Base-by-base conservation (phyloP, 2,113 vertebrate species). In the Nothobranchius furzeri region DNA sequence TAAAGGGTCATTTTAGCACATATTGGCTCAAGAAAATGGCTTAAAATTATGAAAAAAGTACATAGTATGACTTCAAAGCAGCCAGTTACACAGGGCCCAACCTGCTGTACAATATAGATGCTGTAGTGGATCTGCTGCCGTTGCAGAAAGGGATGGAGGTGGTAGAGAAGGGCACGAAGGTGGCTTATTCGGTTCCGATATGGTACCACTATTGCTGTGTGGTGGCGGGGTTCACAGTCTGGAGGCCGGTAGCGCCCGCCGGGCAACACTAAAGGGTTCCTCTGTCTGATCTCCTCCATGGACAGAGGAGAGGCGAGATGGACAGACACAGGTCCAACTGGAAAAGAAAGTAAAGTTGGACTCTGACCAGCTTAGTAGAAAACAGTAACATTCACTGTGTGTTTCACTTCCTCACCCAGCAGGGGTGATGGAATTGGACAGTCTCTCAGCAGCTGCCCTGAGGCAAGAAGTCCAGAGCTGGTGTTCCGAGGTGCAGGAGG, bases 81-180 rank as follows among this genome's bases (percentile, higher is more conserved):
- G 36, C 7, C 36, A 6, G 36, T 2, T 12, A 35, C 24, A 45
- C 49, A 20, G 64, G 47, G 68, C 42, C 76, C 78, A 68, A 98
- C 97, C 96, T 98, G 97, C 76, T 98, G 95, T n/a, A 98, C 93
- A 1, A 98, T 94, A 6, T 98, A 98, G 88, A 98, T 96, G 84
- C 94, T 94, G 4, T 98, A 98, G 24, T 96, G 96, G 6, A 99
- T 94, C 91, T 98, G 96, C 85, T 99, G 97, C 52, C 97, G 93
- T 84, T 98, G 97, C 64, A 98, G 91, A 81, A 98, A 97, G 3
- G 97, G 96, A 79, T 98, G 97, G 70, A 99, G 93, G 89, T 98
- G 95, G 84, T 98, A 98, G 11, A 99, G 96, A n/a, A 99, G 92
- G 51, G 96, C 88, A 0, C 95, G 93, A 24, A 99, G 94, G 88